phyloP scores from a whole-genome alignment of 2,113 vertebrate genomes.

The Rhabdomys dilectus region DNA sequence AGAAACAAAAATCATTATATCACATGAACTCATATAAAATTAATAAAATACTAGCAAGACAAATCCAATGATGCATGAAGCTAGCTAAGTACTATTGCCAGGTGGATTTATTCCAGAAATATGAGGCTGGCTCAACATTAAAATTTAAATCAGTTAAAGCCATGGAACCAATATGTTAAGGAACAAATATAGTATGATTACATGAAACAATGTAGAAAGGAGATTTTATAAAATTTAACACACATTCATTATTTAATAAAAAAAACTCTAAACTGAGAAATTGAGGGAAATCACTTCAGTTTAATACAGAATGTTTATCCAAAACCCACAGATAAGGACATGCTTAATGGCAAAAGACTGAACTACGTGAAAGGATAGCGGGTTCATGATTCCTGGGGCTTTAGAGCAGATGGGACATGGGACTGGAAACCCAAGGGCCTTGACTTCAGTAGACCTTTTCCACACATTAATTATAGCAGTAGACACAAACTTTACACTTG shows the following conservation, averaged over 20 bases:
- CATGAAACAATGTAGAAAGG: conserved; percentile 30
- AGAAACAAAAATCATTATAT: not conserved
- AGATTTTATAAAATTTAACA: conserved; percentile 7
- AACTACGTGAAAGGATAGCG: not conserved
- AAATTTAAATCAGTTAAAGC: not conserved
- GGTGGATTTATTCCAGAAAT: conserved; percentile 26
- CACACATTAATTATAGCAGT: not conserved
- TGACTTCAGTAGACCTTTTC: not conserved
- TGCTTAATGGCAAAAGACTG: not conserved
- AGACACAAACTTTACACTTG: not conserved
- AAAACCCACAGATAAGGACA: conserved; percentile 25
- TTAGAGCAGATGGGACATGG: not conserved
- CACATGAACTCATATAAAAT: not conserved
- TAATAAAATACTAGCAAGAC: conserved; percentile 29
- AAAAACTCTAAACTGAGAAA: conserved; percentile 21
- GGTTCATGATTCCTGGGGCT: not conserved
- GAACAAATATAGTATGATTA: conserved; percentile 2
- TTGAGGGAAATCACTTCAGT: not conserved
- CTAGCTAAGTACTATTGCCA: not conserved
- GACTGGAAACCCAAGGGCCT: not conserved
- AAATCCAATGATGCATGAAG: conserved; percentile 47
- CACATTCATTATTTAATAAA: not conserved
- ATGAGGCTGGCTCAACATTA: conserved; percentile 17
- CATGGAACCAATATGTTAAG: not conserved
- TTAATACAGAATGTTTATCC: not conserved